Percentiles rank a stretch among this genome's conserved stretches.
Conservation (phyloP, 2,113 vertebrate species). For the Anolis carolinensis region DNA sequence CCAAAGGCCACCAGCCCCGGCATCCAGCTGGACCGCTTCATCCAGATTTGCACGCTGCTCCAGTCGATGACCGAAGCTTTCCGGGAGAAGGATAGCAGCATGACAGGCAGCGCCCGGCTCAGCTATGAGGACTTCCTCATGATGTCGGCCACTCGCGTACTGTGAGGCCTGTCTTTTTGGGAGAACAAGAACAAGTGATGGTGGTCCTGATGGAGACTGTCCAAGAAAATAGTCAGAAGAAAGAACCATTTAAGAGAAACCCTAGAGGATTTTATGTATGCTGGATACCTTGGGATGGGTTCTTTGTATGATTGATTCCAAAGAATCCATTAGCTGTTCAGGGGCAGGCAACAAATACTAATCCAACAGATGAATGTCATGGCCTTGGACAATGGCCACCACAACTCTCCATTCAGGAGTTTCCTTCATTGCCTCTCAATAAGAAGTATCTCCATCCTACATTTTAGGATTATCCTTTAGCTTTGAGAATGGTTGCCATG, state of each 20-base stretch:
- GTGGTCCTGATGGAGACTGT: fast-evolving
- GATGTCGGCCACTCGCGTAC: slow-evolving; percentile 82
- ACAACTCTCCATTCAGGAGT: neutral
- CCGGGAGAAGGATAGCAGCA: slow-evolving; percentile 86
- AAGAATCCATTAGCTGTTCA: neutral
- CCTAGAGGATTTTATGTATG: neutral
- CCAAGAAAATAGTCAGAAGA: neutral
- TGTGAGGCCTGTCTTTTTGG: slow-evolving; percentile 70
- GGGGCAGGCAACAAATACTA: fast-evolving
- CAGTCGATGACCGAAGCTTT: slow-evolving; percentile 90
- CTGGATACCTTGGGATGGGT: neutral
- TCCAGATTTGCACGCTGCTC: slow-evolving; percentile 93
- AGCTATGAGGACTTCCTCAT: slow-evolving; percentile 94
- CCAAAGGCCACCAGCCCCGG: slow-evolving; percentile 59
- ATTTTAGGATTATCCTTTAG: fast-evolving
- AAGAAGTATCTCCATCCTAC: neutral
- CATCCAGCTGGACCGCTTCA: slow-evolving; percentile 93
- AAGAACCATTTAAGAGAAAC: neutral
- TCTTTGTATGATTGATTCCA: neutral
- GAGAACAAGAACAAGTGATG: fast-evolving
- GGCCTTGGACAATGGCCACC: neutral
- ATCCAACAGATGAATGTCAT: neutral
- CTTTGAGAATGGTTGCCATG: fast-evolving
- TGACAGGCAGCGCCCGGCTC: slow-evolving; percentile 81
- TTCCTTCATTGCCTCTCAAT: neutral